These are phyloP conservation scores for Tauraco hartlaubi DNA, from an alignment of 2,797 vertebrate genomes.

Conservation along the genomic window DNA sequence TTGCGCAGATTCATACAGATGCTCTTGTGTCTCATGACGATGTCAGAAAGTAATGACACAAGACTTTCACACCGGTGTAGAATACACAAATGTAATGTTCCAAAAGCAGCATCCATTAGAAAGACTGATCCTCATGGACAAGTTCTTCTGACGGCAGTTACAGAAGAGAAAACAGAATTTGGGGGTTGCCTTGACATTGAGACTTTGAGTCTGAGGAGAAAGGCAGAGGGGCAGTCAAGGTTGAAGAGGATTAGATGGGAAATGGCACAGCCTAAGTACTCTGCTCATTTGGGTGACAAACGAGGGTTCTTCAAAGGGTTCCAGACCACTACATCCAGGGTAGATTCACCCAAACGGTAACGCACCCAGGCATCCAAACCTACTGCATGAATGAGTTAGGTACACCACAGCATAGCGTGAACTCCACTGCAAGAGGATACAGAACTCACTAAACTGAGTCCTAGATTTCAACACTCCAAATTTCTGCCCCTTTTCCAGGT, in stretches of 20 bases:
- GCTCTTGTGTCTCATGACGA: rapidly evolving
- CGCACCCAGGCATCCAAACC: not conserved
- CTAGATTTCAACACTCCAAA: not conserved
- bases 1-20: not conserved
- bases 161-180: not conserved
- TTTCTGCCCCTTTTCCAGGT: not conserved
- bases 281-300: not conserved
- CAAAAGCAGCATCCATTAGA: not conserved
- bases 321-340: not conserved
- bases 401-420: rapidly evolving
- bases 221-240: not conserved
- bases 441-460: not conserved
- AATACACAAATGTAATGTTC: not conserved
- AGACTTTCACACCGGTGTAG: not conserved
- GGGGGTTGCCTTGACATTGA: not conserved
- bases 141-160: not conserved
- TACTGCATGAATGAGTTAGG: not conserved
- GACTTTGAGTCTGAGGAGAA: not conserved
- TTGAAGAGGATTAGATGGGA: not conserved
- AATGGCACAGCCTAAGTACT: not conserved
- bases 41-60: rapidly evolving
- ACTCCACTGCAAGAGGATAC: not conserved
- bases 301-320: not conserved
- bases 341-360: not conserved
- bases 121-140: not conserved